These are phyloP conservation scores for Cantharis rustica DNA, from an alignment of 2,888 invertebrate genomes.

Conservation along the genomic window DNA sequence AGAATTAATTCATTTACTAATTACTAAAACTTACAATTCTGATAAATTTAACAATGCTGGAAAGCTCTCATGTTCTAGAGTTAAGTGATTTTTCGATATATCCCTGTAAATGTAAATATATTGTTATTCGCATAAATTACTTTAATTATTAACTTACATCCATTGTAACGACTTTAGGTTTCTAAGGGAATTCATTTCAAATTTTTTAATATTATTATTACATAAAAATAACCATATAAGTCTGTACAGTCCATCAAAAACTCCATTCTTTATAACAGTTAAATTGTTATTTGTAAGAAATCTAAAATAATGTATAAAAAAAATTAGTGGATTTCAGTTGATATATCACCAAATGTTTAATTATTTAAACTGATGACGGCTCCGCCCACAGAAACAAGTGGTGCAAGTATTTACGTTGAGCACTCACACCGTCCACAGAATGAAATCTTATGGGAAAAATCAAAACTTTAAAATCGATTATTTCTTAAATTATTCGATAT, in stretches of 20 bases:
- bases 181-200: constrained; percentile 55
- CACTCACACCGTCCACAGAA: too few species aligned
- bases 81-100: constrained; percentile 58
- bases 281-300: constrained; percentile 51
- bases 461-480: too few species aligned
- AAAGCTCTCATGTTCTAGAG: constrained; percentile 55
- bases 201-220: constrained; percentile 55
- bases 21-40: constrained; percentile 57
- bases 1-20: too few species aligned
- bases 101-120: constrained; percentile 34
- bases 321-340: background rate
- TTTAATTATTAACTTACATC: constrained; percentile 42
- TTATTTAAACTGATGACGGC: too few species aligned
- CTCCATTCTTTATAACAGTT: constrained; percentile 49
- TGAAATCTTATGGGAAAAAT: too few species aligned
- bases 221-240: constrained; percentile 58
- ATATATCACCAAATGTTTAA: too few species aligned
- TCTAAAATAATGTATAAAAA: constrained; percentile 38
- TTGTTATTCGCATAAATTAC: background rate
- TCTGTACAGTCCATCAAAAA: constrained; percentile 54
- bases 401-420: too few species aligned
- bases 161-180: constrained; percentile 53
- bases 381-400: too few species aligned
- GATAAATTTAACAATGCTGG: constrained; percentile 55
- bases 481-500: too few species aligned